Conservation (phyloP, 2,888 invertebrate genomes). For the Epistrophella euchroma region DNA sequence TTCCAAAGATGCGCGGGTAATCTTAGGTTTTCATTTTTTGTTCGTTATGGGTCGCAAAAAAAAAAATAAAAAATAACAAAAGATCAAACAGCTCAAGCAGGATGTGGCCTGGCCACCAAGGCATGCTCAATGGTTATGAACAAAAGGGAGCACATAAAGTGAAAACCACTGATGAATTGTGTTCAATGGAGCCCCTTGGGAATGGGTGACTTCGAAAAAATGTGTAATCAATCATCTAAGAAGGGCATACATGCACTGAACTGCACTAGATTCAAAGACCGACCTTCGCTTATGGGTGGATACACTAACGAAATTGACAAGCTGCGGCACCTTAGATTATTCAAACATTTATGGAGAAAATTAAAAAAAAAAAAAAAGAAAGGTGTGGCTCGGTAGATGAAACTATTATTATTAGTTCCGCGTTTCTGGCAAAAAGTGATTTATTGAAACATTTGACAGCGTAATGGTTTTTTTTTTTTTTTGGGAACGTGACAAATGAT, state of each 20-base stretch:
- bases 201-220: conserved; percentile 55
- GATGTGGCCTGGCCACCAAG: conserved; percentile 53
- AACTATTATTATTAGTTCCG: conserved; percentile 62
- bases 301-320: conserved; percentile 20
- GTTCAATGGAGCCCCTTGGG: conserved; percentile 70
- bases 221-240: conserved; percentile 68
- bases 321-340: conserved; percentile 50
- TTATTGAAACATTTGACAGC: conserved; percentile 42
- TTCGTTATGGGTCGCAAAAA: conserved; percentile 43
- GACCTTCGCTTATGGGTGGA: conserved; percentile 38
- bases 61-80: conserved; percentile 37
- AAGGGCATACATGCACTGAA: conserved; percentile 22
- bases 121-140: conserved; percentile 52
- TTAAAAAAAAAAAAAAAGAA: neutral
- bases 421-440: conserved; percentile 50
- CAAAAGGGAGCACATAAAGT: conserved; percentile 42
- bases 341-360: conserved; percentile 41
- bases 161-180: conserved; percentile 51
- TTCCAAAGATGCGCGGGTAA: conserved; percentile 39
- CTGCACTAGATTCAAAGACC: conserved; percentile 58
- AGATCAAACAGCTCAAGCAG: conserved; percentile 66
- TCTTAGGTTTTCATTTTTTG: conserved; percentile 23
- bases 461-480: neutral
- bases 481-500: conserved; percentile 23
- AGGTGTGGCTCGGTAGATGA: conserved; percentile 48